Base-by-base conservation (phyloP, 2,888 invertebrate species). In the Galeruca laticollis region DNA sequence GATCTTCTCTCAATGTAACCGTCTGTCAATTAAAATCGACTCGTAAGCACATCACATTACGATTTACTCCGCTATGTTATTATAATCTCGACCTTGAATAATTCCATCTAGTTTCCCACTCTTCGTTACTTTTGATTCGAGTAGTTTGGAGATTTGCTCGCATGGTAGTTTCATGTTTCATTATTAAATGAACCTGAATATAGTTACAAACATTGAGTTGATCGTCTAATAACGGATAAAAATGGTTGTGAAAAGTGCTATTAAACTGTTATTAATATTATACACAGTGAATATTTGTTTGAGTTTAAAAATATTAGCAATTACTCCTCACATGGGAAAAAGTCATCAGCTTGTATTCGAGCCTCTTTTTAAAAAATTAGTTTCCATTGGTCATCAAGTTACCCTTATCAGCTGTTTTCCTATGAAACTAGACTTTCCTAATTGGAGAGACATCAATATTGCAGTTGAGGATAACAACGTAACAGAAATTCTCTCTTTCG, bases 311-410 rank as follows among this genome's bases (percentile, higher is more conserved):
- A 90, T 93, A 73, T 84, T 93, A 26, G 91, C 88, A n/a, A 83
- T 92, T 72, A 91, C 92, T 79, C 90, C 90, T 0, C 91, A 92
- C 78, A 86, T 88, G 9, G 92, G 92, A 1, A 91, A 89, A 77
- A 93, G 93, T 70, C 93, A 94, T 81, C 92, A 92, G 77, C 85
- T 89, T 31, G 89, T 91, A 31, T 91, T 90, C 78, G 87, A 87
- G 77, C 88, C 90, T 0, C 86, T 91, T 60, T 80, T 93, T 60
- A 87, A 86, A 61, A 90, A 88, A 76, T 81, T 94, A 62, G 89
- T 89, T 0, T 84, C 81, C 20, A 87, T 88, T 66, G 93, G 92
- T 0, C 92, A 94, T 78, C 87, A 90, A 70, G 82, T 93, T 0
- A 92, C 92, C 0, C 90, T 93, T 5, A 87, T 93, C 40, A 91